Percentiles rank a stretch among this genome's conserved stretches.
phyloP scores from a whole-genome alignment of 1,140 invertebrate genomes.

The Rhagoletis pomonella region DNA sequence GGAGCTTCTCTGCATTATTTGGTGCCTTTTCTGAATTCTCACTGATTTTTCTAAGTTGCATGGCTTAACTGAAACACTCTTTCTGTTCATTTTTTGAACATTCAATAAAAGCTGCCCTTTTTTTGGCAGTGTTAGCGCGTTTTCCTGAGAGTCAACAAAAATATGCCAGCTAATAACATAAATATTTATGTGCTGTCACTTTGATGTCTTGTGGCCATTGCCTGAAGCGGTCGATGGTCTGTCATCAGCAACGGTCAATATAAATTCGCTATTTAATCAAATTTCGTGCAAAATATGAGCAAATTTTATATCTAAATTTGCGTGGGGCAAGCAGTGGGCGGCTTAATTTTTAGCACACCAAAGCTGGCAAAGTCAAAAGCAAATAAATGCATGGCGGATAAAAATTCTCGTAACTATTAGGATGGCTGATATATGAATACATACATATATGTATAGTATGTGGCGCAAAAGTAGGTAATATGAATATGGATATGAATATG shows the following conservation, averaged over 20 bases:
- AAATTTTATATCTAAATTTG: conserved; percentile 27
- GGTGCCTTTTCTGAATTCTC: too few relatives aligned
- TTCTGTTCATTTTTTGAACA: too few relatives aligned
- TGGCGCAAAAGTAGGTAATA: not conserved
- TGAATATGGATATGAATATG: not conserved
- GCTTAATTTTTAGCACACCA: not conserved
- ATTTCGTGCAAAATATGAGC: conserved; percentile 26
- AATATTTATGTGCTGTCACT: too few relatives aligned
- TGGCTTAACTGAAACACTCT: too few relatives aligned
- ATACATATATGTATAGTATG: too few relatives aligned
- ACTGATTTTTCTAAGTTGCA: too few relatives aligned
- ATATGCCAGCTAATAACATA: not conserved
- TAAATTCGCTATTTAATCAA: conserved; percentile 28
- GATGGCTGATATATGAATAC: not conserved
- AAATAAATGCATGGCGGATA: not conserved
- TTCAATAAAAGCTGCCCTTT: too few relatives aligned
- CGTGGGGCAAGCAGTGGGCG: not conserved
- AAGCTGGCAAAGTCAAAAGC: not conserved
- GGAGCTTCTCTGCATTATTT: too few relatives aligned
- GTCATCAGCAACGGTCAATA: not conserved
- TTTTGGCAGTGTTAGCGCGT: not conserved
- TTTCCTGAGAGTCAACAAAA: not conserved
- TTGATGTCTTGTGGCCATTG: too few relatives aligned
- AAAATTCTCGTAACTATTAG: not conserved
- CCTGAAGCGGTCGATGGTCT: not conserved